Percentiles rank a stretch among this genome's conserved stretches.
These are phyloP conservation scores for Acanthosepion esculentum DNA, from an alignment of 2,888 invertebrate species.

Conservation along the genomic window DNA sequence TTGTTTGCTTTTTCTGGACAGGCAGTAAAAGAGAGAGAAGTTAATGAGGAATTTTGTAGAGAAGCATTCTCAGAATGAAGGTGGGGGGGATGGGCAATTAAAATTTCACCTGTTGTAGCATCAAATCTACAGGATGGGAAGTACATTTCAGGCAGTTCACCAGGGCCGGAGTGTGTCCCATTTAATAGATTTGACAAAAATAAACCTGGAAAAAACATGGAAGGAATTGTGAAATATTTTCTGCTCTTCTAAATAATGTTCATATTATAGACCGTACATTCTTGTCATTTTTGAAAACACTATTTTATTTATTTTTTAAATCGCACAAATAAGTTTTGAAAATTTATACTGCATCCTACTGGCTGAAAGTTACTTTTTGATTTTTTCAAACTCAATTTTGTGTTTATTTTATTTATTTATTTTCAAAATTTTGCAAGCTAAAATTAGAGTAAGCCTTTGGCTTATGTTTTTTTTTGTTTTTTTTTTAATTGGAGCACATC, in stretches of 20 bases:
- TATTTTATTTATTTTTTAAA: too few relatives aligned
- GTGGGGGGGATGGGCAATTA: conserved; percentile 34
- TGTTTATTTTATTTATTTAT: too few relatives aligned
- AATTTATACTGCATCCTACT: too few relatives aligned
- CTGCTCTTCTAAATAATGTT: background rate
- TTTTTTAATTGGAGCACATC: too few relatives aligned
- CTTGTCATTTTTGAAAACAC: too few relatives aligned
- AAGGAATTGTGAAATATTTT: conserved; percentile 35
- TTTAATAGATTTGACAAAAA: conserved; percentile 46
- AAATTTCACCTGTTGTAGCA: conserved; percentile 45
- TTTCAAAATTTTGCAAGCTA: too few relatives aligned
- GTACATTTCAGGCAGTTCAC: conserved; percentile 37
- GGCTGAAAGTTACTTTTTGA: too few relatives aligned
- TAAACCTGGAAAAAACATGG: conserved; percentile 43
- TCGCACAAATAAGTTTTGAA: too few relatives aligned
- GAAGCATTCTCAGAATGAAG: conserved; percentile 44
- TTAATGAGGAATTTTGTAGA: conserved; percentile 39
- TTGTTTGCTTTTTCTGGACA: conserved; percentile 10
- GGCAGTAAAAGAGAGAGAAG: conserved; percentile 25
- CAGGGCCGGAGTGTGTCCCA: conserved; percentile 38
- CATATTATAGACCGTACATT: too few relatives aligned
- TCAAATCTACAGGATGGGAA: conserved; percentile 42
- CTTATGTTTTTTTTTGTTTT: too few relatives aligned
- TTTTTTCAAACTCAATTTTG: too few relatives aligned
- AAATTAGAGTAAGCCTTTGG: too few relatives aligned